Percentiles rank a stretch among this genome's conserved stretches.
phyloP scores from a whole-genome alignment of 2,797 vertebrate genomes.

The Chelidonichthys spinosus region DNA sequence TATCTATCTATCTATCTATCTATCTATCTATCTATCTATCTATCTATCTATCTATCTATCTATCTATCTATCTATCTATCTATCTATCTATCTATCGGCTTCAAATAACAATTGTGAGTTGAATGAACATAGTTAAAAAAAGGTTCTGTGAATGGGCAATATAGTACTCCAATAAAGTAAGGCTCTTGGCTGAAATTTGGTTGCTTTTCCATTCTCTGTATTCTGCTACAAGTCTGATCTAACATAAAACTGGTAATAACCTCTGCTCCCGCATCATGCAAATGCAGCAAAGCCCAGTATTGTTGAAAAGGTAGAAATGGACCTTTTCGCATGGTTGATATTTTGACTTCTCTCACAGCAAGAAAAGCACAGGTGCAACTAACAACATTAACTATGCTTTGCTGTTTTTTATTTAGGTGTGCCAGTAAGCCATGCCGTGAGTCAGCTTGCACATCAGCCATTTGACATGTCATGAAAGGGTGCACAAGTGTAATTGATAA shows the following conservation, averaged over 20 bases:
- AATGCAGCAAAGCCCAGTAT: neutral
- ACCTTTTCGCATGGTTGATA: neutral
- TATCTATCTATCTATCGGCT: neutral
- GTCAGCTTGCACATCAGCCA: slow-evolving; percentile 10
- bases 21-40: neutral
- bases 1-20: neutral
- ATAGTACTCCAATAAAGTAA: neutral
- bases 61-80: neutral
- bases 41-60: neutral
- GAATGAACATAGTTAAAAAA: neutral
- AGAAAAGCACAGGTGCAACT: slow-evolving; percentile 1
- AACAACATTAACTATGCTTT: neutral
- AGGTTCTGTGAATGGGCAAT: neutral
- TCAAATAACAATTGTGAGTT: neutral
- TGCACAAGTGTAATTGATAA: too few species aligned
- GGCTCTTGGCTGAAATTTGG: neutral
- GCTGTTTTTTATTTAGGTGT: neutral
- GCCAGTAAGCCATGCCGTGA: slow-evolving; percentile 6
- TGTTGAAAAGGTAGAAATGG: neutral
- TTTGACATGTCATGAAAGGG: neutral
- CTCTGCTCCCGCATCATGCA: neutral
- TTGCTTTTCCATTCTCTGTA: neutral
- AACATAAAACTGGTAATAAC: neutral
- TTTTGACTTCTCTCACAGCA: neutral
- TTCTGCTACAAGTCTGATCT: neutral